Percentiles rank a stretch among this genome's conserved stretches.
phyloP scores from a whole-genome alignment of 2,888 invertebrate genomes.

The Troilus luridus region DNA sequence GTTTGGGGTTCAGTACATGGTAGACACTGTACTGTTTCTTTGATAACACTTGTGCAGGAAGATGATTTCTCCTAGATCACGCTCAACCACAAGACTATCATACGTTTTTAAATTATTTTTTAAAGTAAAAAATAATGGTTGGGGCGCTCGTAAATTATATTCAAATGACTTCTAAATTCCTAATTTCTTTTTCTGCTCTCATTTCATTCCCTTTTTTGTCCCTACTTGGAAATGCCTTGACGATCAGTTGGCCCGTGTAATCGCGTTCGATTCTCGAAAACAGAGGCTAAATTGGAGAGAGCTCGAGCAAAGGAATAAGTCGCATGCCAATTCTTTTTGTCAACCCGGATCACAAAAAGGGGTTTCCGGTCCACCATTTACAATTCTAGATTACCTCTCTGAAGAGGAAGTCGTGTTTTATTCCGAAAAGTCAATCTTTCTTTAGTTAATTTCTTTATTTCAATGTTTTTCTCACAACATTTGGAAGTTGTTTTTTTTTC shows the following conservation, averaged over 20 bases:
- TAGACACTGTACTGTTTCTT: no score
- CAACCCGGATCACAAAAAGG: background rate
- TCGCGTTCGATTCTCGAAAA: background rate
- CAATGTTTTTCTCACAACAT: no score
- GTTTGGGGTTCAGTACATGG: no score
- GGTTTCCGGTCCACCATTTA: background rate
- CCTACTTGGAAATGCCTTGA: background rate
- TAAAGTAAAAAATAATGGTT: no score
- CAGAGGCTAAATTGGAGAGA: background rate
- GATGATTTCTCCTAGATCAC: no score
- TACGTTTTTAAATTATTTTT: no score
- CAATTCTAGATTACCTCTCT: background rate
- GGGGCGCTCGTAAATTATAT: no score
- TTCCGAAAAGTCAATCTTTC: background rate
- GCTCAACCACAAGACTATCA: no score
- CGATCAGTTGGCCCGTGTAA: background rate
- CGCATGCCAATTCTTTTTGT: conserved; percentile 4
- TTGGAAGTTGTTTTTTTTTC: no score
- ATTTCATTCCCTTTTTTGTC: background rate
- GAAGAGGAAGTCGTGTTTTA: background rate
- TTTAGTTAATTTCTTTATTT: no score
- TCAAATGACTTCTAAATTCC: background rate
- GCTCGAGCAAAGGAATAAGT: background rate
- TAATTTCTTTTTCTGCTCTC: background rate
- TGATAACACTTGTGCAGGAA: no score